Conservation (phyloP, 2,888 invertebrate species). For the Caradrina clavipalpis region DNA sequence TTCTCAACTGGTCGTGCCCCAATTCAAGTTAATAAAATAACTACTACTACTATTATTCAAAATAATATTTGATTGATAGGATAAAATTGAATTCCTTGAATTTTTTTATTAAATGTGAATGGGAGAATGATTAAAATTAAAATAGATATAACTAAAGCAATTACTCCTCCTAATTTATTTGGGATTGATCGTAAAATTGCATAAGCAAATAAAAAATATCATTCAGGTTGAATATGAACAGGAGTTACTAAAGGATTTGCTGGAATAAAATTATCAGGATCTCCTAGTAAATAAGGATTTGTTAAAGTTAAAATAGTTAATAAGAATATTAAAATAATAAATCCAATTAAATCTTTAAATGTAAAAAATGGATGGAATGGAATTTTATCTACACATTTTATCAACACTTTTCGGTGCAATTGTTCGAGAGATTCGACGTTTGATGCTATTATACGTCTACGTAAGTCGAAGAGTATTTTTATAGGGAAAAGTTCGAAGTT, state of each 20-base stretch:
- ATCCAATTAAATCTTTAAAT: slow-evolving; percentile 92
- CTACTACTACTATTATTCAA: no score
- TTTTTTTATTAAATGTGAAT: slow-evolving; percentile 88
- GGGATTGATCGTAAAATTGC: slow-evolving; percentile 95
- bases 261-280: slow-evolving; percentile 94
- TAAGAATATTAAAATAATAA: slow-evolving; percentile 89
- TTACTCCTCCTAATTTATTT: slow-evolving; percentile 94
- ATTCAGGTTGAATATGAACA: slow-evolving; percentile 95
- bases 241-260: slow-evolving; percentile 93
- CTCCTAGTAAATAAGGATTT: slow-evolving; percentile 92
- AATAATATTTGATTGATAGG: no score
- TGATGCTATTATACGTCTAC: slow-evolving; percentile 18
- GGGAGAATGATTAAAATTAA: slow-evolving; percentile 92
- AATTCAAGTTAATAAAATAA: no score
- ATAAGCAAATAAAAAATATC: slow-evolving; percentile 96
- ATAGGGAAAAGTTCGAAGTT: slow-evolving; percentile 47
- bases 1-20: no score
- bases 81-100: no score
- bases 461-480: slow-evolving; percentile 49
- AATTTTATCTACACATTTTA: slow-evolving; percentile 93
- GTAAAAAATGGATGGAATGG: slow-evolving; percentile 93
- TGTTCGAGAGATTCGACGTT: slow-evolving; percentile 35
- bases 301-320: slow-evolving; percentile 89
- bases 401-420: slow-evolving; percentile 34
- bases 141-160: slow-evolving; percentile 92